Base-by-base conservation (phyloP, 2,797 vertebrate genomes). In the Benthosema pterotum region DNA sequence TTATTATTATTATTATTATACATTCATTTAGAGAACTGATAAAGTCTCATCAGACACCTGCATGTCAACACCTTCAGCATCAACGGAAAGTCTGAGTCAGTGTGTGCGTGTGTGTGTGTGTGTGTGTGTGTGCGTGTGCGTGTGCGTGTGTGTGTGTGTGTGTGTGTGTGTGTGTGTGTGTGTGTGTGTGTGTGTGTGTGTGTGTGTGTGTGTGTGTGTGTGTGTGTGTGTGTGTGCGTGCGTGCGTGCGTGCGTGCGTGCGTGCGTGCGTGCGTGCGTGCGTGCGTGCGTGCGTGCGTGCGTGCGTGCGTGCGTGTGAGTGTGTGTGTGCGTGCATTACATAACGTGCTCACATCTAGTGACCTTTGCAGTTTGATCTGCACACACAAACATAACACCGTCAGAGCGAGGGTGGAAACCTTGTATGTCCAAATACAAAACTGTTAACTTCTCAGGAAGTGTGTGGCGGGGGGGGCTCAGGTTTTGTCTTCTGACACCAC, bases 311-410 rank as follows among this genome's bases (percentile, higher is more conserved):
- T 18, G 42, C 48, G 50, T 50, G 63, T 64, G 55, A 38, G 52
- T 60, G 5, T 14, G 47, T 79, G 14, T 61, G 54, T 66, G 49
- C 61, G 28, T 66, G 11, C 53, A 43, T 78, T 83, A 72, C 66
- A 74, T 77, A 78, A 85, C 66, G 57, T 63, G 51, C 45, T 50
- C 17, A n/a, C 52, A 65, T 64, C 51, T 51, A 52, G 63, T 78
- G 83, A 85, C 77, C 83, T 83, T 82, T 83, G 81, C 58, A 67
- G 65, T 71, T 65, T 71, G 61, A 69, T 79, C 48, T 65, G 56
- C 47, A 67, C 57, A 62, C 28, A 61, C 38, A 71, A 12, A 71
- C 47, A 65, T 42, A 69, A 63, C 5, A 68, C 56, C 18, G 54
- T 52, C 32, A 22, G 19, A 57, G 14, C 5, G 22, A 25, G 5